A percentile compares a stretch with the other conserved stretches of the same genome.
phyloP scores from a whole-genome alignment of 2,113 vertebrate species.

The Myrmecophaga tridactyla region DNA sequence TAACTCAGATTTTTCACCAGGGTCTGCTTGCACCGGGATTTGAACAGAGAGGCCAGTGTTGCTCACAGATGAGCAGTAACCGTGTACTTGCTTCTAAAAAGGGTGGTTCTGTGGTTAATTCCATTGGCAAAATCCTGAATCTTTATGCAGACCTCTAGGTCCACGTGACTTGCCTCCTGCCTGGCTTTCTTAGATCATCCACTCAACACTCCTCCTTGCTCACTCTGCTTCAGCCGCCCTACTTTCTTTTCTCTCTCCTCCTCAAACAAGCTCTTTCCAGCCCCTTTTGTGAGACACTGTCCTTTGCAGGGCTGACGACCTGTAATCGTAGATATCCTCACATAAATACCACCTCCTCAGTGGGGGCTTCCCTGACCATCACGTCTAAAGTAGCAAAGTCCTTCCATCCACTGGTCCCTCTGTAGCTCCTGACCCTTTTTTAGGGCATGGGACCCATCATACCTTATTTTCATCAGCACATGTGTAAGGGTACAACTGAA shows the following conservation, averaged over 20 bases:
- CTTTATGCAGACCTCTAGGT: neutral
- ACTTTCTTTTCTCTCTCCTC: too few relatives aligned
- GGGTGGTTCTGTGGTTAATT: neutral
- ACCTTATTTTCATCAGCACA: neutral
- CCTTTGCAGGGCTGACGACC: neutral
- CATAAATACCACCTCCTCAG: neutral
- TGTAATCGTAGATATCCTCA: neutral
- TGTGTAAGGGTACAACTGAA: neutral
- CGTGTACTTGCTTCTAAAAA: neutral
- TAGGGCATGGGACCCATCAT: neutral
- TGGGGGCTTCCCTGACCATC: too few relatives aligned
- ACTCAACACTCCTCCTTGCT: neutral
- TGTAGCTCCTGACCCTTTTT: neutral
- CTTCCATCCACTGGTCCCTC: neutral
- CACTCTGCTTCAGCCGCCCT: neutral
- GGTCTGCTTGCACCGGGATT: neutral
- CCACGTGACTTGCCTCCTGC: neutral
- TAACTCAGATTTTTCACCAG: neutral
- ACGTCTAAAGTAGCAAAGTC: neutral
- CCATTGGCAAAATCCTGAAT: neutral
- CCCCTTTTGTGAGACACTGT: neutral
- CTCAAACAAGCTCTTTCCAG: neutral
- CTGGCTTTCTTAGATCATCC: neutral
- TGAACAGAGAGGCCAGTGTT: neutral
- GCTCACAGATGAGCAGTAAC: neutral